phyloP scores from a whole-genome alignment of 92 coral and sea anemone species.

The Zoanthus sociatus region DNA sequence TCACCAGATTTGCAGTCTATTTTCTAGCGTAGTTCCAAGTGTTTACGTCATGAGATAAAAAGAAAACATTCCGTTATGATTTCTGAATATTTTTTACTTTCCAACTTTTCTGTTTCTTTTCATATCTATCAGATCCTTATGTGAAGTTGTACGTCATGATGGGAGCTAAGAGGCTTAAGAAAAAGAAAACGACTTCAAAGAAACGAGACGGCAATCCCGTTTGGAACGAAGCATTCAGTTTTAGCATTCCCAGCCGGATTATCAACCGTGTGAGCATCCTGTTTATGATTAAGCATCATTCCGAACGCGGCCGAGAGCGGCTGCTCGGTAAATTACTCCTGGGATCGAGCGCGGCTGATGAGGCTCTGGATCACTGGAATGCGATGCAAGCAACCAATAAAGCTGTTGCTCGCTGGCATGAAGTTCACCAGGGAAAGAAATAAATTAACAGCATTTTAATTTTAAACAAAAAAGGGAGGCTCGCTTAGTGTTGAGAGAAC shows the following conservation, averaged over 20 bases:
- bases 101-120: not conserved
- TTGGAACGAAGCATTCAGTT: conserved; percentile 96
- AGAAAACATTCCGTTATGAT: no score
- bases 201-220: conserved; percentile 89
- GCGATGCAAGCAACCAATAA: conserved; percentile 82
- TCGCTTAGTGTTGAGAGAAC: no score
- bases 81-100: no score
- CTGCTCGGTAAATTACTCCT: conserved; percentile 80
- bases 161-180: conserved; percentile 91
- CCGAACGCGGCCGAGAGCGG: conserved; percentile 87
- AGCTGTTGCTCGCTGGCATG: conserved; percentile 95
- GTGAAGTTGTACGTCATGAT: conserved; percentile 93
- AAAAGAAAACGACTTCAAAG: conserved; percentile 84
- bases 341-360: conserved; percentile 88
- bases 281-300: conserved; percentile 83
- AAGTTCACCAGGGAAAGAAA: conserved; percentile 33
- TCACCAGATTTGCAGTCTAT: no score
- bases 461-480: no score
- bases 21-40: no score
- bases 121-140: conserved; percentile 71
- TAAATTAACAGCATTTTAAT: not conserved
- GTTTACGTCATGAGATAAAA: no score
- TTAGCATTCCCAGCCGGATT: conserved; percentile 83
- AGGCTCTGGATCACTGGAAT: conserved; percentile 97
- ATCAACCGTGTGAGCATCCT: conserved; percentile 84